Base-by-base conservation (phyloP, 2,113 vertebrate species). In the Callocephalon fimbriatum region DNA sequence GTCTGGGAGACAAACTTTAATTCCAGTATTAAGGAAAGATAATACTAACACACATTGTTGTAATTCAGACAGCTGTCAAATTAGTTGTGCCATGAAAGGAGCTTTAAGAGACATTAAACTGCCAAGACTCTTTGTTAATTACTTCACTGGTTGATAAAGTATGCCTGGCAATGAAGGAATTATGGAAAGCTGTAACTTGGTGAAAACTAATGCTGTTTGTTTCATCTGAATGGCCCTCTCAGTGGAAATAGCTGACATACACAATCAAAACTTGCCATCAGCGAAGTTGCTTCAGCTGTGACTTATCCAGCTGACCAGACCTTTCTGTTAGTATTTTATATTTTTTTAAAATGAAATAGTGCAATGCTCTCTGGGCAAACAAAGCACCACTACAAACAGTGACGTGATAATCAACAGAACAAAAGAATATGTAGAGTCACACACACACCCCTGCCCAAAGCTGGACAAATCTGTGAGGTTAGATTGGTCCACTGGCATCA, bases 1-100 rank as follows among this genome's bases (percentile, higher is more conserved):
- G 96, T 93, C 81, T 62, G 83, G 76, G 96, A 94, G 84, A 93
- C 35, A 87, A 96, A 93, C 37, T 74, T 93, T 70, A 88, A 62
- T 72, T 92, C 95, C 72, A 85, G 51, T 40, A 78, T 90, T 93
- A 97, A 96, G 90, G 81, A 97, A 98, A 97, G 22, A 61, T 27
- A 96, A 76, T 86, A 90, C 94, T 94, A 94, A 85, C 82, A 62
- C 51, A 35, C 42, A 40, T 18, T 96, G 63, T 89, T 97, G 15
- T 95, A 96, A 96, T 81, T 97, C 85, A 97, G 91, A 92, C 47
- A 97, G 77, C 75, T 92, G 89, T 89, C 88, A 91, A 92, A 95
- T 95, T 78, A 95, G 65, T 74, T 91, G 54, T 82, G 40, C 76
- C 78, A 82, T 67, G 68, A 95, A 95, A 95, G 90, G 51, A 94